Evolutionary conservation across 2,113 vertebrate species (phyloP).

Genomic region (Nycticorax nycticorax): DNA sequence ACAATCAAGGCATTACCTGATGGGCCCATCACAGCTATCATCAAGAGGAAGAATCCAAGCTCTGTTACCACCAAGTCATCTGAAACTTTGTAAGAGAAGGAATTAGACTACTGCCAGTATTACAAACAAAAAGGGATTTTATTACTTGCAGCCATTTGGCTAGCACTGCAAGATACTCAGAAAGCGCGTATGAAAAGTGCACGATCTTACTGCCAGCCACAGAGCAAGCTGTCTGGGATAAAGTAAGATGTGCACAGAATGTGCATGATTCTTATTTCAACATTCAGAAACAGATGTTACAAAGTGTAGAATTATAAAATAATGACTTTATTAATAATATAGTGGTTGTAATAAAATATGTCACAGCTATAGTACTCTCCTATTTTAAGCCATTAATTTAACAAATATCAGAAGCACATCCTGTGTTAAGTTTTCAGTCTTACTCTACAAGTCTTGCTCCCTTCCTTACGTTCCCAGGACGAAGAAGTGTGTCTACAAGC

Average conservation of each 20-base stretch:
- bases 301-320: background rate
- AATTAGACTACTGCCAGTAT: background rate
- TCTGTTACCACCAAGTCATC: background rate
- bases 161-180: background rate
- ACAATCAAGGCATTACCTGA: constrained; percentile 88
- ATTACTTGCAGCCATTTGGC: background rate
- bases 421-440: background rate
- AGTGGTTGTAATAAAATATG: constrained; percentile 1
- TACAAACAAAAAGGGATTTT: background rate
- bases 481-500: background rate
- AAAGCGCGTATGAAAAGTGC: background rate
- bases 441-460: background rate
- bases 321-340: constrained; percentile 9
- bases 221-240: background rate
- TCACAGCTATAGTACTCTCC: background rate
- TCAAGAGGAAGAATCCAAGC: constrained; percentile 73
- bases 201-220: background rate
- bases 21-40: constrained; percentile 72
- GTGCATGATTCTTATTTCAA: background rate
- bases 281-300: background rate
- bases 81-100: background rate
- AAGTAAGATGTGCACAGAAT: background rate
- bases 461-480: background rate
- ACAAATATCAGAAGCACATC: background rate
- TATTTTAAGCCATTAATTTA: background rate